Evolutionary conservation across 2,797 vertebrate species (phyloP).

Genomic region (Xiphorhynchus erythropygius): DNA sequence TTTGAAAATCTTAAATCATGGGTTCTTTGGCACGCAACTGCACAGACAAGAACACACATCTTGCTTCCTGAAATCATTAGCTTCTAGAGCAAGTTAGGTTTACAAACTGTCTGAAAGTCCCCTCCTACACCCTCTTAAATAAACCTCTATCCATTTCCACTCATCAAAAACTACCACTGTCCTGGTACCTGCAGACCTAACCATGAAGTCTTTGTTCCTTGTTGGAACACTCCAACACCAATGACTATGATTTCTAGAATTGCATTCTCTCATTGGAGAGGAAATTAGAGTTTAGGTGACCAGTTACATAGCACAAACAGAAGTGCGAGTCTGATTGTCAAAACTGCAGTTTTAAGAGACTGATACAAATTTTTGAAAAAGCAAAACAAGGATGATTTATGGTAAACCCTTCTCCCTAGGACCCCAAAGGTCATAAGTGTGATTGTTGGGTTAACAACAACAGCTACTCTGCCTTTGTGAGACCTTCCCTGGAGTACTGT

Average conservation of each 20-base stretch:
- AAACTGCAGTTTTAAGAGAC: not conserved
- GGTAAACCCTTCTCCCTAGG: not conserved
- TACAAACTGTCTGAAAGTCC: not conserved
- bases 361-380: not conserved
- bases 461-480: not conserved
- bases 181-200: not conserved
- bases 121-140: not conserved
- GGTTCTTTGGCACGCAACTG: not conserved
- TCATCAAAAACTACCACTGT: not conserved
- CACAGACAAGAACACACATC: not conserved
- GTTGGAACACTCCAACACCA: not conserved
- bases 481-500: no score
- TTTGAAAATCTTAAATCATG: not conserved
- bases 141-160: not conserved
- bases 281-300: not conserved
- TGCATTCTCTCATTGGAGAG: not conserved
- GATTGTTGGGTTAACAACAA: not conserved
- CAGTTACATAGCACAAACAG: not conserved
- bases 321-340: not conserved
- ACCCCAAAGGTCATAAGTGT: not conserved
- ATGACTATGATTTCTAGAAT: not conserved
- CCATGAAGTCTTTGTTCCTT: not conserved
- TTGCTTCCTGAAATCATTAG: not conserved
- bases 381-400: not conserved
- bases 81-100: not conserved